Percentiles rank a stretch among this genome's conserved stretches.
Conservation (phyloP, 2,113 vertebrate species). For the Taxidea taxus region DNA sequence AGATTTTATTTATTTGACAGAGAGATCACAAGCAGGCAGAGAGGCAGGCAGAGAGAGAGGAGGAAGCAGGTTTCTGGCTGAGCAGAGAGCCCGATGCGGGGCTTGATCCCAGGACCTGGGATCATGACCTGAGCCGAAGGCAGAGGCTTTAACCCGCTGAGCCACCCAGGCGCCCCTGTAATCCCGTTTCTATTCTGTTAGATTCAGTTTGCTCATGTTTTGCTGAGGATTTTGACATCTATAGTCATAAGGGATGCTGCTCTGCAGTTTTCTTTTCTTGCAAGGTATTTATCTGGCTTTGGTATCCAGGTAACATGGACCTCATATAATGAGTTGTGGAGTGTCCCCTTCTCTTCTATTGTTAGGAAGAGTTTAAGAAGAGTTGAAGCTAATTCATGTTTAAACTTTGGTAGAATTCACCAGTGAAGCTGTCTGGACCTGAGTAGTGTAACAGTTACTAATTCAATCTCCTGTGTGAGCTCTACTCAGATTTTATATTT, state of each 20-base stretch:
- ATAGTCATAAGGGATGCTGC: not conserved
- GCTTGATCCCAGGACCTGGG: no score
- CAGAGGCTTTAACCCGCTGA: no score
- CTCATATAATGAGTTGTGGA: not conserved
- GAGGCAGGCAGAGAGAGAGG: no score
- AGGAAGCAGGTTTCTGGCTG: no score
- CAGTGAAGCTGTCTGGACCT: not conserved
- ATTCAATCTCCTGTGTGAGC: not conserved
- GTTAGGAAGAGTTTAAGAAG: not conserved
- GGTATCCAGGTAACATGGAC: not conserved
- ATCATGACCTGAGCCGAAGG: no score
- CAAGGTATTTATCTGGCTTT: not conserved
- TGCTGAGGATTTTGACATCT: not conserved
- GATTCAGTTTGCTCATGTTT: not conserved
- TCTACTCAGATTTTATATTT: not conserved
- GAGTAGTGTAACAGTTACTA: not conserved
- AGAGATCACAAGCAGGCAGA: no score
- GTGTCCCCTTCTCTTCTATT: not conserved
- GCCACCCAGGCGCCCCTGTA: no score
- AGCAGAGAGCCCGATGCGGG: no score
- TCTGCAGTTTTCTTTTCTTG: not conserved
- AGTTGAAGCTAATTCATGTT: not conserved
- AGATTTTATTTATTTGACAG: no score
- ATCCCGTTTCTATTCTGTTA: not conserved
- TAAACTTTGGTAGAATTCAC: not conserved